Evolutionary conservation across 1,140 invertebrate species (phyloP).

Genomic region (Leptinotarsa texana): DNA sequence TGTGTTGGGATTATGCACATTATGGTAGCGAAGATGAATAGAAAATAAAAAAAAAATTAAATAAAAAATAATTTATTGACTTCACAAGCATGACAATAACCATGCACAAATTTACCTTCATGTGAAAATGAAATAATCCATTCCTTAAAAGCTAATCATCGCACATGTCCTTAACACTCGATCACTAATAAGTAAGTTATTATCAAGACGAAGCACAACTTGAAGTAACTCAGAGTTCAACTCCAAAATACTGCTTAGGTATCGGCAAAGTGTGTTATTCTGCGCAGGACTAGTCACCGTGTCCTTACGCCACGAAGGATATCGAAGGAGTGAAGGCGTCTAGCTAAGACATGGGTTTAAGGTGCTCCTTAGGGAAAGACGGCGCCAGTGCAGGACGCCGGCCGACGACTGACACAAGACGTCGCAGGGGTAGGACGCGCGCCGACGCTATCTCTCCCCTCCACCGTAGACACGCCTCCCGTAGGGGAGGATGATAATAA

Average conservation of each 20-base stretch:
- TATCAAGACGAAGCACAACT: neutral
- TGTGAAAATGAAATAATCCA: conserved; percentile 13
- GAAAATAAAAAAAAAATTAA: neutral
- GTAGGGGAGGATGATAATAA: conserved; percentile 51
- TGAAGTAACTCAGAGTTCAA: neutral
- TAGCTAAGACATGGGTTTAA: conserved; percentile 55
- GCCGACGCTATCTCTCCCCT: conserved; percentile 45
- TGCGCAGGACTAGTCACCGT: conserved; percentile 45
- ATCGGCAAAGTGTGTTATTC: conserved; percentile 9
- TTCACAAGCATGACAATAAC: conserved; percentile 2
- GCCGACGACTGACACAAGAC: conserved; percentile 56
- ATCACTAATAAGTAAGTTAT: conserved; percentile 6
- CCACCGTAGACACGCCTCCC: conserved; percentile 50
- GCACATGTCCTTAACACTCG: conserved; percentile 20
- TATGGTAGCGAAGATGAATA: neutral
- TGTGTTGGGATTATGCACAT: too few relatives aligned
- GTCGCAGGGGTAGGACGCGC: conserved; percentile 50
- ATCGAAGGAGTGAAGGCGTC: conserved; percentile 51
- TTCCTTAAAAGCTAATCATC: conserved; percentile 9
- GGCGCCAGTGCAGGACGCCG: conserved; percentile 50
- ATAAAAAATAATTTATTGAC: neutral
- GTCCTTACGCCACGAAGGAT: conserved; percentile 54
- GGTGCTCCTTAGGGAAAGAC: conserved; percentile 52
- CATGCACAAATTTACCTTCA: conserved; percentile 18
- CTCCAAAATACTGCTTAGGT: neutral